Conservation (phyloP, 1,140 invertebrate genomes). For the Mesaphorura yosii region DNA sequence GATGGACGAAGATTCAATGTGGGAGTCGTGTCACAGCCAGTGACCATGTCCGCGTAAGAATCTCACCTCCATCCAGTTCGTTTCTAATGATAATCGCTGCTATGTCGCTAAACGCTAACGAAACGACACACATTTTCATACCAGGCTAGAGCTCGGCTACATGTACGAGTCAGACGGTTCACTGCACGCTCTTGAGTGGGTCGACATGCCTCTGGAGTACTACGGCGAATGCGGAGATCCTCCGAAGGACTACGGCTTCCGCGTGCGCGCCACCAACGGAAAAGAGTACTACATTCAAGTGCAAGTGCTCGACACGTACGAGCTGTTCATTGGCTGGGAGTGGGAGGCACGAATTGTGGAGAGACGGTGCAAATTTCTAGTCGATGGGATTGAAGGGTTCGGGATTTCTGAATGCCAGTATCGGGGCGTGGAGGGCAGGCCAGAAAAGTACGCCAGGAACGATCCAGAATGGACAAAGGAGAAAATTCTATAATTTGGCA, state of each 20-base stretch:
- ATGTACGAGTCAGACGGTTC: slow-evolving; percentile 46
- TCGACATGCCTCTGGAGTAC: slow-evolving; percentile 50
- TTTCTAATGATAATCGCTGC: background rate
- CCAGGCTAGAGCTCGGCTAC: slow-evolving; percentile 53
- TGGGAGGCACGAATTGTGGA: slow-evolving; percentile 57
- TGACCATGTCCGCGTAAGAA: slow-evolving; percentile 47
- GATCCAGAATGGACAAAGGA: slow-evolving; percentile 45
- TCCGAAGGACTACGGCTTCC: slow-evolving; percentile 48
- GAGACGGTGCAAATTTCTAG: slow-evolving; percentile 47
- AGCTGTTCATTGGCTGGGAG: slow-evolving; percentile 53
- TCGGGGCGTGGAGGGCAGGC: slow-evolving; percentile 41
- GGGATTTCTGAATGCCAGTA: slow-evolving; percentile 61
- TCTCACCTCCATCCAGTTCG: too few species aligned
- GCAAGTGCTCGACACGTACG: slow-evolving; percentile 44
- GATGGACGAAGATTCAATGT: slow-evolving; percentile 49
- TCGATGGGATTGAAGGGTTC: slow-evolving; percentile 51
- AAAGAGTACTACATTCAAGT: slow-evolving; percentile 42
- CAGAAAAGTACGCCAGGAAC: slow-evolving; percentile 31
- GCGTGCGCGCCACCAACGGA: slow-evolving; percentile 46
- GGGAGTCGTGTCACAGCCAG: slow-evolving; percentile 54
- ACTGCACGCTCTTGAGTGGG: slow-evolving; percentile 45
- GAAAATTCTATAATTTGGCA: too few species aligned
- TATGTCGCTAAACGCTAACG: background rate
- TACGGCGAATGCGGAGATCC: slow-evolving; percentile 53
- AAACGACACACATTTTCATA: slow-evolving; percentile 23